Percentiles rank a stretch among this genome's conserved stretches.
Evolutionary conservation across 2,888 invertebrate species (phyloP).

Genomic region (Eucriotettix oculatus): DNA sequence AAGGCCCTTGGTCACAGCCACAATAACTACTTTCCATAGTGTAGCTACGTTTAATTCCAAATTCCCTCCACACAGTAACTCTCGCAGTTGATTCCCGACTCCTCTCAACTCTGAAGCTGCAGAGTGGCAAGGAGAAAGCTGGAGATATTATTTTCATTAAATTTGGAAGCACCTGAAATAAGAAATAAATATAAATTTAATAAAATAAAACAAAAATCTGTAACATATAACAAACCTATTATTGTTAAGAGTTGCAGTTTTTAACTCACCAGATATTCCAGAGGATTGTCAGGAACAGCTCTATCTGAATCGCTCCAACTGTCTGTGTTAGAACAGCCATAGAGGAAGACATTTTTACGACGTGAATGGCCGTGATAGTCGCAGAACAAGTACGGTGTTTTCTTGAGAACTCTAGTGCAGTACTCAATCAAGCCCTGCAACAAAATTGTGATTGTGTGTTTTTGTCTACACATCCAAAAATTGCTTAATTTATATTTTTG

Average conservation of each 20-base stretch:
- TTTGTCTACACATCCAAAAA: no score
- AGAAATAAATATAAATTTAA: neutral
- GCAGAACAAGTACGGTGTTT: slow-evolving; percentile 46
- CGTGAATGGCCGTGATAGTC: slow-evolving; percentile 74
- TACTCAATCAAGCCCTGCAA: slow-evolving; percentile 43
- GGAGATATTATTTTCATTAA: slow-evolving; percentile 52
- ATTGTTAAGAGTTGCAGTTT: neutral
- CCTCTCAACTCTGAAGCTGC: slow-evolving; percentile 60
- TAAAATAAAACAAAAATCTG: neutral
- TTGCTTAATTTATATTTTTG: no score
- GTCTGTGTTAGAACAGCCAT: slow-evolving; percentile 56
- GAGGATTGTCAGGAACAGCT: slow-evolving; percentile 35
- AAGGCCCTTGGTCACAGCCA: slow-evolving; percentile 62
- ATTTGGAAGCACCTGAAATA: slow-evolving; percentile 46
- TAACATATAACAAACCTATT: neutral
- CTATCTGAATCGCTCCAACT: slow-evolving; percentile 49
- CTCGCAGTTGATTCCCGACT: slow-evolving; percentile 69
- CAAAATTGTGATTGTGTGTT: neutral
- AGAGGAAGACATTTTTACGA: slow-evolving; percentile 70
- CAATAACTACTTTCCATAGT: slow-evolving; percentile 80
- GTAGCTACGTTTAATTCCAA: slow-evolving; percentile 57
- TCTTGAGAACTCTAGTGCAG: slow-evolving; percentile 38
- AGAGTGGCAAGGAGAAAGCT: slow-evolving; percentile 53
- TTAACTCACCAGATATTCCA: slow-evolving; percentile 38
- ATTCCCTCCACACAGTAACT: slow-evolving; percentile 72